Evolutionary conservation across 2,888 invertebrate genomes (phyloP).

Genomic region (Oscheius onirici): DNA sequence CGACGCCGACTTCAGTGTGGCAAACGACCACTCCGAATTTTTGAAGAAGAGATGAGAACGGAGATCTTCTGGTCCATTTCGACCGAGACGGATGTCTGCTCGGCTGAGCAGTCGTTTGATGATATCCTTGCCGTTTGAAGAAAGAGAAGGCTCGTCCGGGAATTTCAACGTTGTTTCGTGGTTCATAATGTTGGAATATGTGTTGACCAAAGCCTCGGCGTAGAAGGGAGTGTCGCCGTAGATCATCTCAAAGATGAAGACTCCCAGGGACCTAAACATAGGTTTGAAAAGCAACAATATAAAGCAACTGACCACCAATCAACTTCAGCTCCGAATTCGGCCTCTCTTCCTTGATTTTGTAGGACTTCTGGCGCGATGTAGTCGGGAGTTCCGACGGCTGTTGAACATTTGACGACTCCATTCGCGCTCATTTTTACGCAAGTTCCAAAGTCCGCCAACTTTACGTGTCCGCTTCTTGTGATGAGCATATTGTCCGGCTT

Average conservation of each 20-base stretch:
- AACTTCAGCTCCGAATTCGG: slow-evolving; percentile 92
- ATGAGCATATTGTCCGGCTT: slow-evolving; percentile 81
- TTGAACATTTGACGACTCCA: slow-evolving; percentile 50
- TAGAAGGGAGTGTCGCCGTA: slow-evolving; percentile 96
- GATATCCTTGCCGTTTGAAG: slow-evolving; percentile 80
- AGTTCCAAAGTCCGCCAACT: slow-evolving; percentile 98
- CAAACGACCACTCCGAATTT: slow-evolving; percentile 97
- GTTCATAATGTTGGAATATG: slow-evolving; percentile 99
- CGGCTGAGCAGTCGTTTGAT: slow-evolving; percentile 94
- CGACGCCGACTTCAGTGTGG: slow-evolving; percentile 85
- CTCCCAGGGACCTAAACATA: slow-evolving; percentile 86
- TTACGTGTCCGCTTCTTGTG: slow-evolving; percentile 83
- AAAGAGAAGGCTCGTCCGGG: slow-evolving; percentile 90
- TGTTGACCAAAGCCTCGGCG: slow-evolving; percentile 96
- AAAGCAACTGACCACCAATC: slow-evolving; percentile 74
- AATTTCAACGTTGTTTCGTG: slow-evolving; percentile 93
- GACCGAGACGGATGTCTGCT: slow-evolving; percentile 78
- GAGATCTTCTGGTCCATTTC: slow-evolving; percentile 92
- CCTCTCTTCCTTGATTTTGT: slow-evolving; percentile 92
- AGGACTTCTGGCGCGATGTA: slow-evolving; percentile 99
- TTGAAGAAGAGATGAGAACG: slow-evolving; percentile 92
- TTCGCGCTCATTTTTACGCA: slow-evolving; percentile 93
- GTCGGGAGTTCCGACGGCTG: slow-evolving; percentile 98
- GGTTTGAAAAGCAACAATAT: not conserved
- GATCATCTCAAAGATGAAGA: slow-evolving; percentile 98